These are phyloP conservation scores for Crotalus horridus DNA, from an alignment of 2,113 vertebrate genomes.

Conservation along the genomic window DNA sequence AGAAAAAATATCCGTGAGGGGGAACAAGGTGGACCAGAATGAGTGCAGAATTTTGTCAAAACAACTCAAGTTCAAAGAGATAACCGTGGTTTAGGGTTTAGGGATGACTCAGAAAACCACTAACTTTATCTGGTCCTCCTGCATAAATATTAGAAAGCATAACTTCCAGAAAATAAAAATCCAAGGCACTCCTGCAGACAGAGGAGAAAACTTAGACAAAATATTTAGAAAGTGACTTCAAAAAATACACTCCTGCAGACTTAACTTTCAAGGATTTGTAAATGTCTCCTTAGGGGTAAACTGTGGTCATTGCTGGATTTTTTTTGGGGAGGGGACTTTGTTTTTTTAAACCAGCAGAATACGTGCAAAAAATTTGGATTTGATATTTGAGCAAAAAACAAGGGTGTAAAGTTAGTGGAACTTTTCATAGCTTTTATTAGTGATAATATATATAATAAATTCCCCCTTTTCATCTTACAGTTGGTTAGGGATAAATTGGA, in stretches of 20 bases:
- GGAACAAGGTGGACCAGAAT: neutral
- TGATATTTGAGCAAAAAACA: neutral
- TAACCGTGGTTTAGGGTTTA: neutral
- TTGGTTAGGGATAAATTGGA: no score
- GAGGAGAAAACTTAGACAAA: neutral
- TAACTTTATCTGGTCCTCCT: neutral
- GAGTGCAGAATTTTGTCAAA: neutral
- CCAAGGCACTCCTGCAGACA: neutral
- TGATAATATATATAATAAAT: no score
- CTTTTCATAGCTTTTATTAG: no score
- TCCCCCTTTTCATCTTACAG: no score
- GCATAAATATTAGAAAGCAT: neutral
- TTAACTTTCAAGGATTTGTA: neutral
- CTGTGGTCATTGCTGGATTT: neutral
- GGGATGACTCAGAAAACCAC: neutral
- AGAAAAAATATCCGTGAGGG: neutral
- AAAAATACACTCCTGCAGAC: neutral
- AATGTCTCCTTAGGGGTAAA: neutral
- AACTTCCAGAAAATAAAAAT: neutral
- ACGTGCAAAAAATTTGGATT: neutral
- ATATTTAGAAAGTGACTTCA: neutral
- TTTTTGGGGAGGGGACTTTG: rapidly evolving
- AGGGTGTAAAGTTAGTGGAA: no score
- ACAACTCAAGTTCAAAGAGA: neutral
- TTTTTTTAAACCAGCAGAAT: neutral